Base-by-base conservation (phyloP, 1,140 invertebrate genomes). In the Acromyrmex heyeri region DNA sequence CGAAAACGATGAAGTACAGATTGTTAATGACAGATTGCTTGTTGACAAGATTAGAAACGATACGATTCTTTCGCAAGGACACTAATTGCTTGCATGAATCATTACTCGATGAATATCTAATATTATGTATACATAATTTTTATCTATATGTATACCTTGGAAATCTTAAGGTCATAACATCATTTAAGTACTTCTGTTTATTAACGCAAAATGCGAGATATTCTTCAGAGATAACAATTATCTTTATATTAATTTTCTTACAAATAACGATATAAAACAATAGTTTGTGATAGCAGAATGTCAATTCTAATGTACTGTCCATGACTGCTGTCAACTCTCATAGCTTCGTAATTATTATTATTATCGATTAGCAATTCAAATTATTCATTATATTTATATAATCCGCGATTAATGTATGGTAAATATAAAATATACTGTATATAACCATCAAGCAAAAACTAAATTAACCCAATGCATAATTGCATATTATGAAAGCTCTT, bases 161-260 rank as follows among this genome's bases (percentile, higher is more conserved):
- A 48, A 61, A 61, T n/a, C 1, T 30, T 61, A n/a, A 48, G 10
- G 38, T 12, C 1, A 61, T 34, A 30, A 61, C 57, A 1, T 8
- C 0, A 34, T 24, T 16, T 16, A 0, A 73, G 6, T 48, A 48
- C 18, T 7, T 34, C 4, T 27, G 24, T 61, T 34, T 61, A 69
- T 50, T 50, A 69, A 21, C 18, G 7, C 27, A 5, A 34, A 21
- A 53, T 69, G 14, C 10, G 4, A 79, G 61, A 79, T 67, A 53
- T 53, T 69, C 64, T 69, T 69, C 7, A 18, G 21, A 53, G 62
- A 69, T 53, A 69, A 21, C n/a, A 34, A 70, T 57, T 55, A 70
- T 27, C 18, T 81, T 14, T 12, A 44, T 44, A 44, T 44, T 57
- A 21, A 69, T 67, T 67, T 53, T 69, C 8, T n/a, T 8, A 14